Percentiles rank a stretch among this genome's conserved stretches.
Evolutionary conservation across 1,140 invertebrate species (phyloP).

Genomic region (Rhynchophorus ferrugineus): DNA sequence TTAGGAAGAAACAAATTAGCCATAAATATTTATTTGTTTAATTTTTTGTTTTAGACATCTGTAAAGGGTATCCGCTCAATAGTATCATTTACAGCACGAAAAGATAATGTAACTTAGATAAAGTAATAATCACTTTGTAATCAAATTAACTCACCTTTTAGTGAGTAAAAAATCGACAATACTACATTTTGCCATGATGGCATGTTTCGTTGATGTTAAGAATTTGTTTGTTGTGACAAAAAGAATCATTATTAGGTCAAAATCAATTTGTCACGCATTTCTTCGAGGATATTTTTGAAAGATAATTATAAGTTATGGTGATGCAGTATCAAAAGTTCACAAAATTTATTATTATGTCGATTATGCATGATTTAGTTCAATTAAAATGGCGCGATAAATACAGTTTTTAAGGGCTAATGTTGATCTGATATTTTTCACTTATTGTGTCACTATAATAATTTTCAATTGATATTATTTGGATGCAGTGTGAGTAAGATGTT

Average conservation of each 20-base stretch:
- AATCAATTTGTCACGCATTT: too few species aligned
- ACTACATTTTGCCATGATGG: slow-evolving; percentile 16
- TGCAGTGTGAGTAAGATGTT: slow-evolving; percentile 1
- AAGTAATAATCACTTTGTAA: slow-evolving; percentile 16
- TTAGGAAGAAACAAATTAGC: slow-evolving; percentile 3
- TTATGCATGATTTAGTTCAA: too few species aligned
- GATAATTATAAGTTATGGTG: slow-evolving; percentile 14
- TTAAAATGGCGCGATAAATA: too few species aligned
- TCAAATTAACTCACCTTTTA: slow-evolving; percentile 23
- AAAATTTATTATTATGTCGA: neutral
- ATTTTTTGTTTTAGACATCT: slow-evolving; percentile 60
- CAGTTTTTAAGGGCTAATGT: too few species aligned
- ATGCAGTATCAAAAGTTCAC: slow-evolving; percentile 7
- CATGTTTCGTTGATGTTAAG: slow-evolving; percentile 2
- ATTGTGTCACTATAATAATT: neutral
- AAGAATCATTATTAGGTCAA: slow-evolving; percentile 1
- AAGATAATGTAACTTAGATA: slow-evolving; percentile 51
- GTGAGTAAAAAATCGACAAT: slow-evolving; percentile 31
- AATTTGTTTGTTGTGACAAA: slow-evolving; percentile 9
- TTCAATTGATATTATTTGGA: neutral
- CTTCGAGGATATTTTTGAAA: slow-evolving; percentile 5
- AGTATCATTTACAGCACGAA: slow-evolving; percentile 70
- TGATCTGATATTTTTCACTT: too few species aligned
- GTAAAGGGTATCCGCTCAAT: slow-evolving; percentile 82
- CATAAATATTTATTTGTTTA: neutral